Base-by-base conservation (phyloP, 2,797 vertebrate species). In the Thunnus albacares region DNA sequence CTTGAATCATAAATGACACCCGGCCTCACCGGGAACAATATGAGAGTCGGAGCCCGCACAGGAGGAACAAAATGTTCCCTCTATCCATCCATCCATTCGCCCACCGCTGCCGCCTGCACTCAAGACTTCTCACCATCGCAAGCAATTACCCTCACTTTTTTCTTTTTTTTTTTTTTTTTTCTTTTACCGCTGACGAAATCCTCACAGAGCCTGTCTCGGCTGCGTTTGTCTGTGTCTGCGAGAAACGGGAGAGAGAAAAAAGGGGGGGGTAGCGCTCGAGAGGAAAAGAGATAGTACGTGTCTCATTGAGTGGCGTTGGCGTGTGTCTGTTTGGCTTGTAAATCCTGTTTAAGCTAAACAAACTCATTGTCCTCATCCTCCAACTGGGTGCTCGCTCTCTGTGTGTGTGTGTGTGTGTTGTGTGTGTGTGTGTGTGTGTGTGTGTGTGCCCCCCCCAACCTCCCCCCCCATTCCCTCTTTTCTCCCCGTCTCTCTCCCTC, bases 341-440 rank as follows among this genome's bases (percentile, higher is more conserved):
- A 95, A 96, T 95, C 93, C 93, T 90, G 92, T 94, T 95, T 92
- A 93, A 95, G 94, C 93, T 94, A 94, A 95, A 94, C 94, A 95
- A 95, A 95, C 92, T 95, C 91, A 94, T 95, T 93, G 92, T 94
- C 90, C 90, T 92, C 87, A 90, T 94, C 91, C 88, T 90, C 90
- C 90, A 93, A 94, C 92, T 92, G 92, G 45, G 72, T 84, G 79
- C 84, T 88, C 33, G 71, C 52, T 73, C 57, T 64, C 52, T 70
- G 11, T 76, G 63, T 73, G 17, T 77, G 26, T 70, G 85, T 79
- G 59, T 62, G 38, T 72, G 65, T 82, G 83, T 52, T 71, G 38
- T 15, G 41, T 52, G 58, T 71, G 30, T n/a, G n/a, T 22, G 22
- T 22, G 22, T 22, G 22, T 22, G 22, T 24, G 24, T 24, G 24